A percentile compares a stretch with the other conserved stretches of the same genome.
Evolutionary conservation across 2,797 vertebrate genomes (phyloP).

Genomic region (Petrocephalus schoutedeni): DNA sequence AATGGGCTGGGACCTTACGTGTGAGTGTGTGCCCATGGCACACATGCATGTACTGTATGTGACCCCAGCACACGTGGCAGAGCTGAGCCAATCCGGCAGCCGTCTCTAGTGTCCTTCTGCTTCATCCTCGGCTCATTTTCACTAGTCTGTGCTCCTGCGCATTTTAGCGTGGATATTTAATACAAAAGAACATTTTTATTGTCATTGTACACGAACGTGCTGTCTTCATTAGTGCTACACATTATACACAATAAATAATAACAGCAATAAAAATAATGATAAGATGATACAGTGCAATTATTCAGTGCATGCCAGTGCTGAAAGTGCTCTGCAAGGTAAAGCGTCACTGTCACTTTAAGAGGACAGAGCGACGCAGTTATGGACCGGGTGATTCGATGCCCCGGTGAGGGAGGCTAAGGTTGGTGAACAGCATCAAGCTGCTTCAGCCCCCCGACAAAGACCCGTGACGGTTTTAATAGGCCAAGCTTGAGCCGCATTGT

Average conservation of each 20-base stretch:
- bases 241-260: background rate
- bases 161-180: background rate
- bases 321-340: background rate
- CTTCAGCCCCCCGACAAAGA: background rate
- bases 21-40: background rate
- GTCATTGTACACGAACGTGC: background rate
- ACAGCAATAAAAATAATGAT: background rate
- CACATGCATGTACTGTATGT: background rate
- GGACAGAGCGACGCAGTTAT: background rate
- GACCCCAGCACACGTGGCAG: background rate
- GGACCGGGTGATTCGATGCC: background rate
- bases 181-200: background rate
- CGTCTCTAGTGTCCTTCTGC: background rate
- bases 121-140: background rate
- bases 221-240: background rate
- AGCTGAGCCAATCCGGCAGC: background rate
- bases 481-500: background rate
- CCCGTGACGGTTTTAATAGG: background rate
- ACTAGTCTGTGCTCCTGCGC: background rate
- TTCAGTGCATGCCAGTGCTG: background rate
- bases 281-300: background rate
- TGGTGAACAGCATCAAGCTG: background rate
- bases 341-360: background rate
- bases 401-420: background rate
- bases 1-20: background rate